Percentiles rank a stretch among this genome's conserved stretches.
Evolutionary conservation across 2,888 invertebrate species (phyloP).

Genomic region (Mythimna albipuncta): DNA sequence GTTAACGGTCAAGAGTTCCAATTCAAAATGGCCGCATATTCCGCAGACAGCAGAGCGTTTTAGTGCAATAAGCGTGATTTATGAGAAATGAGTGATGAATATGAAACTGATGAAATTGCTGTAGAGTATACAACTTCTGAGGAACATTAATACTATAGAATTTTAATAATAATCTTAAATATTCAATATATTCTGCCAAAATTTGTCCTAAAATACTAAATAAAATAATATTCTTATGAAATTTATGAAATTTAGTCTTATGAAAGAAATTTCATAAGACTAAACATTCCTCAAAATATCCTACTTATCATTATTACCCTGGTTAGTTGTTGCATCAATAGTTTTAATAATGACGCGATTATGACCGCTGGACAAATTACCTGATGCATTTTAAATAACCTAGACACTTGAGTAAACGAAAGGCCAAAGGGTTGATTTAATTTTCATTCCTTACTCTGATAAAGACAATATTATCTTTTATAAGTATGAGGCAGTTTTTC

Average conservation of each 20-base stretch:
- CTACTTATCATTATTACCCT: not conserved
- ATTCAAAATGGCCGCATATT: conserved; percentile 36
- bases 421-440: not conserved
- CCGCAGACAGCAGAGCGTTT: conserved; percentile 73
- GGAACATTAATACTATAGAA: not conserved
- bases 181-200: too few relatives aligned
- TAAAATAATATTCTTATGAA: not conserved
- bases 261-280: not conserved
- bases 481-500: not conserved
- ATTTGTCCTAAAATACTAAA: too few relatives aligned
- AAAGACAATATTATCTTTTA: not conserved
- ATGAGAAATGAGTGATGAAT: conserved; percentile 59
- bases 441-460: not conserved
- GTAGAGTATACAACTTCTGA: not conserved
- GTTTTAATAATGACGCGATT: not conserved
- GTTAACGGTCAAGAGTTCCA: conserved; percentile 23
- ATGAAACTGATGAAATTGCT: conserved; percentile 4
- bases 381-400: not conserved
- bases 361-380: not conserved
- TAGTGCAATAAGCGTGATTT: conserved; percentile 80
- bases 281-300: not conserved
- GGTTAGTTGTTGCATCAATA: too few relatives aligned
- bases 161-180: not conserved
- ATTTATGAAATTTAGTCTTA: too few relatives aligned
- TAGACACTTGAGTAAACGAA: not conserved